Evolutionary conservation across 2,888 invertebrate species (phyloP).

Genomic region (Phyllotreta cruciferae): DNA sequence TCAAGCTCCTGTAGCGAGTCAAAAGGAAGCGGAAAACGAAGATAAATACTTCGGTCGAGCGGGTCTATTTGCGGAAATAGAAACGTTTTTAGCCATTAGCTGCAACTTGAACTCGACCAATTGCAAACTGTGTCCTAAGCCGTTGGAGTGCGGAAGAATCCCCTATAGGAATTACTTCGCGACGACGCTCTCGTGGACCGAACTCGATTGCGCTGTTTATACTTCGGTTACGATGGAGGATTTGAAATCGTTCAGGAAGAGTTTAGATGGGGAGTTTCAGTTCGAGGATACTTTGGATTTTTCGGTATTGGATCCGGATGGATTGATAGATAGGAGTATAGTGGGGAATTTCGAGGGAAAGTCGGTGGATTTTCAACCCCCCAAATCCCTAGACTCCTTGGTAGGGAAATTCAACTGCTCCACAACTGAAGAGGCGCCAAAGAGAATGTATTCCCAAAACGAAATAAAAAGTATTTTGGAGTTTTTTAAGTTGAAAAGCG

Average conservation of each 20-base stretch:
- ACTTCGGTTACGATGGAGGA: constrained; percentile 46
- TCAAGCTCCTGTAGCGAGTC: constrained; percentile 50
- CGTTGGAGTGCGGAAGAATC: constrained; percentile 58
- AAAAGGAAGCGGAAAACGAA: constrained; percentile 5
- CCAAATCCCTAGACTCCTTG: constrained; percentile 43
- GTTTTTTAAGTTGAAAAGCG: constrained; percentile 46
- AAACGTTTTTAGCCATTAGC: constrained; percentile 48
- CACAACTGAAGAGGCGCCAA: constrained; percentile 14
- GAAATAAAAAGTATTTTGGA: constrained; percentile 37
- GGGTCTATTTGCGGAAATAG: constrained; percentile 61
- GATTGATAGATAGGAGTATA: constrained; percentile 29
- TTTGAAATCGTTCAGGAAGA: constrained; percentile 45
- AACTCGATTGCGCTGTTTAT: constrained; percentile 42
- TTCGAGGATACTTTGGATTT: constrained; percentile 33
- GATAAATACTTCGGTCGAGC: constrained; percentile 50
- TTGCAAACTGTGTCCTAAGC: constrained; percentile 61
- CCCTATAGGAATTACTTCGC: constrained; percentile 4
- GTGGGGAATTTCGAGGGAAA: constrained; percentile 36
- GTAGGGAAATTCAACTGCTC: constrained; percentile 42
- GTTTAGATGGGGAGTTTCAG: constrained; percentile 32
- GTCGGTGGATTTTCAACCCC: constrained; percentile 45
- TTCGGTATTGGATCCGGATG: constrained; percentile 31
- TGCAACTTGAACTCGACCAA: constrained; percentile 37
- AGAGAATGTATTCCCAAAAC: constrained; percentile 15
- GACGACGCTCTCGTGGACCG: constrained; percentile 33